These are phyloP conservation scores for Somateria mollissima DNA, from an alignment of 2,797 vertebrate species.

Conservation along the genomic window DNA sequence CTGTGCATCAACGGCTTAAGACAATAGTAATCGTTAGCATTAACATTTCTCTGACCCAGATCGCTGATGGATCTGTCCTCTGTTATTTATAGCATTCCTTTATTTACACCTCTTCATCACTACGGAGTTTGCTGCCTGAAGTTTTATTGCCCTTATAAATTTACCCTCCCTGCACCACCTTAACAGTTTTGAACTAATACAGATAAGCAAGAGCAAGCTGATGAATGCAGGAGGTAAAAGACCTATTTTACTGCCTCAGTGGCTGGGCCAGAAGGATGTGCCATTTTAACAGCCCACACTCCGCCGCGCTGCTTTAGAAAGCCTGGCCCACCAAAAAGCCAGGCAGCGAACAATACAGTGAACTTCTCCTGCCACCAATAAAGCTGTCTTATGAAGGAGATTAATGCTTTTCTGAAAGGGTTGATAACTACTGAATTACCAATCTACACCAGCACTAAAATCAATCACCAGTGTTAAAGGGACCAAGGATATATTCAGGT, in stretches of 20 bases:
- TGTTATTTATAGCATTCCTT: constrained; percentile 20
- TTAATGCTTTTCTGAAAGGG: constrained; percentile 63
- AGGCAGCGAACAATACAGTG: constrained; percentile 42
- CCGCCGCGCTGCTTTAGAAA: not conserved
- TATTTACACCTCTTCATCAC: constrained; percentile 51
- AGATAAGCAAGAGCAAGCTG: constrained; percentile 18
- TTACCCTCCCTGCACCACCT: not conserved
- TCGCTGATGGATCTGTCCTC: constrained; percentile 1
- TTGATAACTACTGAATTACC: constrained; percentile 49
- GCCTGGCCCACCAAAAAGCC: constrained; percentile 12
- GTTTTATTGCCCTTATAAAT: constrained; percentile 71
- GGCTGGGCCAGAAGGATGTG: constrained; percentile 1
- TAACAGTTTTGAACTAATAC: constrained; percentile 41
- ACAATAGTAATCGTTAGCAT: constrained; percentile 22
- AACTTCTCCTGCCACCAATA: constrained; percentile 74
- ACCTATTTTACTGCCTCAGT: not conserved
- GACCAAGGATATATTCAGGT: not conserved
- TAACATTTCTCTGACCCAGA: not conserved
- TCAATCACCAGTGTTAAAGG: constrained; percentile 41
- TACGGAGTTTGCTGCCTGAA: not conserved
- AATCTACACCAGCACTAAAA: constrained; percentile 31
- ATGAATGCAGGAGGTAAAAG: constrained; percentile 42
- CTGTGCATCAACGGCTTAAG: not conserved
- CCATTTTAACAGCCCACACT: not conserved
- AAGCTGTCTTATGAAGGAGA: constrained; percentile 55